phyloP scores from a whole-genome alignment of 2,797 vertebrate genomes.

The Sciaenops ocellatus region DNA sequence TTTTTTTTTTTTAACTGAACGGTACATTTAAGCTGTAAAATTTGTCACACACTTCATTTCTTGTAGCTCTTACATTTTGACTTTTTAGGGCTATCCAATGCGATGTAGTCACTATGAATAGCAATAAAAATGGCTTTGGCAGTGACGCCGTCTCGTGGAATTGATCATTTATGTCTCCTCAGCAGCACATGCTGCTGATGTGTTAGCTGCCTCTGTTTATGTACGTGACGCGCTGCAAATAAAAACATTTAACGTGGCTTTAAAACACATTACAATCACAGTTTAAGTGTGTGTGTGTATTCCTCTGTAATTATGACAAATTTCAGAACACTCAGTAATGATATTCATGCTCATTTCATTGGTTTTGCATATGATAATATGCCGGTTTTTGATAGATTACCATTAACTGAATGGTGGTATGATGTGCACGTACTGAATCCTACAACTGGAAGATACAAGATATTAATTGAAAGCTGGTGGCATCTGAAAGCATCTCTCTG shows the following conservation, averaged over 20 bases:
- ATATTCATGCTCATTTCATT: not conserved
- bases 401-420: not conserved
- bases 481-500: not conserved
- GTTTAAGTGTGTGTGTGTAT: not conserved
- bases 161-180: slow-evolving; percentile 6
- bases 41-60: slow-evolving; percentile 33
- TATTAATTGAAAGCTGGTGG: not conserved
- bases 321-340: not conserved
- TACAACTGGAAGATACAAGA: not conserved
- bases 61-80: slow-evolving; percentile 46
- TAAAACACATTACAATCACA: slow-evolving; percentile 32
- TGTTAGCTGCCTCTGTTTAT: slow-evolving; percentile 64
- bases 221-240: slow-evolving; percentile 79
- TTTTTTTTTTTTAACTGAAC: slow-evolving; percentile 3
- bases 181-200: slow-evolving; percentile 16
- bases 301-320: not conserved
- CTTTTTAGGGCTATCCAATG: slow-evolving; percentile 37
- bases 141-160: slow-evolving; percentile 43
- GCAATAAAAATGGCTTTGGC: slow-evolving; percentile 70
- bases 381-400: no score
- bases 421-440: not conserved
- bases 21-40: slow-evolving; percentile 49
- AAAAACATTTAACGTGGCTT: slow-evolving; percentile 81
- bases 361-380: not conserved
- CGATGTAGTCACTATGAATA: slow-evolving; percentile 52